Evolutionary conservation across 2,888 invertebrate genomes (phyloP).

Genomic region (Agonopterix alstromeriana): DNA sequence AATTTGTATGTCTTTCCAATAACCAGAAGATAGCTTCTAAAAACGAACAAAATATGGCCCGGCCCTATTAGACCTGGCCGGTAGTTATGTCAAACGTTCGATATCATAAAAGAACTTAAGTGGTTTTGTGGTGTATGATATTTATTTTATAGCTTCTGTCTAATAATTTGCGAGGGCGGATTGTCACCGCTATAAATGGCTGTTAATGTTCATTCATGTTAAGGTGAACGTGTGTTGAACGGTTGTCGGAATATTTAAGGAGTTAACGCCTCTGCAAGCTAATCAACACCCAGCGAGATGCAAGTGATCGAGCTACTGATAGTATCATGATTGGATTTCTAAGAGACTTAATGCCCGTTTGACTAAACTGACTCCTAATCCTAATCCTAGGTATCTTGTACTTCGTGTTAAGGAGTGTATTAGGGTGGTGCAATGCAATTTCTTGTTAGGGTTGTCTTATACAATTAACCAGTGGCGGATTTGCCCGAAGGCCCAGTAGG

Average conservation of each 20-base stretch:
- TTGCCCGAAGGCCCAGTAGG: too few species aligned
- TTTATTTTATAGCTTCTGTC: conserved; percentile 8
- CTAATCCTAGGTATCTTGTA: too few species aligned
- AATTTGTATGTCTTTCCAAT: too few species aligned
- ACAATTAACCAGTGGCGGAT: too few species aligned
- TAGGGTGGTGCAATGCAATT: too few species aligned
- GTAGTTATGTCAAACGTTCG: not conserved
- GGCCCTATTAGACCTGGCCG: too few species aligned
- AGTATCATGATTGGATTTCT: not conserved
- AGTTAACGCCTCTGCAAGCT: conserved; percentile 41
- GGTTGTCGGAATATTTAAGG: conserved; percentile 32
- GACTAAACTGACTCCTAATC: too few species aligned
- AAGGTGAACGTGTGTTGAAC: conserved; percentile 50
- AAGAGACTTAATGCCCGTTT: too few species aligned
- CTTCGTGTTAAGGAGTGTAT: too few species aligned
- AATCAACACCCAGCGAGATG: conserved; percentile 14
- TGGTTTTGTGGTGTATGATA: conserved; percentile 3
- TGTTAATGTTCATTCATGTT: conserved; percentile 37
- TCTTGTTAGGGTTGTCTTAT: too few species aligned
- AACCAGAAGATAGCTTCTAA: too few species aligned
- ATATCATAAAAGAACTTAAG: not conserved
- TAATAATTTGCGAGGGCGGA: conserved; percentile 38
- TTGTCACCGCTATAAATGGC: conserved; percentile 37
- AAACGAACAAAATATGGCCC: too few species aligned
- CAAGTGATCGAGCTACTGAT: not conserved